A percentile compares a stretch with the other conserved stretches of the same genome.
Conservation (phyloP, 2,888 invertebrate species). For the Lottia gigantea region DNA sequence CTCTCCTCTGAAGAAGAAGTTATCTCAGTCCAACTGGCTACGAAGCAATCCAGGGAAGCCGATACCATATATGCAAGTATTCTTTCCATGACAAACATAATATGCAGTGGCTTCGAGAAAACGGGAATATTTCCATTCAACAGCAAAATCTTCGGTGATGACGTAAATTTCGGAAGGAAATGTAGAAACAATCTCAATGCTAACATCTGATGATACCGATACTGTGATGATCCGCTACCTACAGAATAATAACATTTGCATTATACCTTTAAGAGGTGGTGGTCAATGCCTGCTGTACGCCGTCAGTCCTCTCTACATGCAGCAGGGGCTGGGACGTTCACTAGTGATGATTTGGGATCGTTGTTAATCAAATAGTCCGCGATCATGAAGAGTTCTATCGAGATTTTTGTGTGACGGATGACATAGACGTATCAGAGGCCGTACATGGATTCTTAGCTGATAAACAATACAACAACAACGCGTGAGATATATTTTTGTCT, state of each 20-base stretch:
- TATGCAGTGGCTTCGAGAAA: constrained; percentile 21
- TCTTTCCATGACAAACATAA: constrained; percentile 18
- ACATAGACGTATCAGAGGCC: constrained; percentile 12
- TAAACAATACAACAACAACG: constrained; percentile 22
- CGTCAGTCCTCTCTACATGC: constrained; percentile 23
- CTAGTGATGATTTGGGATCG: constrained; percentile 19
- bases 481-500: constrained; percentile 21
- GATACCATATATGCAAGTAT: constrained; percentile 58
- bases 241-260: constrained; percentile 13
- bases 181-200: no score
- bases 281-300: constrained; percentile 20
- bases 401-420: constrained; percentile 18
- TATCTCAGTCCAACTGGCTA: constrained; percentile 51
- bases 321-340: constrained; percentile 13
- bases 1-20: constrained; percentile 64
- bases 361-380: constrained; percentile 14
- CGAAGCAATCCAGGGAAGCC: constrained; percentile 62
- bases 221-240: constrained; percentile 13
- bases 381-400: constrained; percentile 20
- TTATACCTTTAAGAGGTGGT: constrained; percentile 21
- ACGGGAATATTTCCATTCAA: constrained; percentile 28
- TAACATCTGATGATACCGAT: no score
- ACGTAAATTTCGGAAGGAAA: no score
- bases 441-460: constrained; percentile 18
- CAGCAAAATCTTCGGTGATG: constrained; percentile 22